Base-by-base conservation (phyloP, 2,113 vertebrate genomes). In the Oreochromis aureus region DNA sequence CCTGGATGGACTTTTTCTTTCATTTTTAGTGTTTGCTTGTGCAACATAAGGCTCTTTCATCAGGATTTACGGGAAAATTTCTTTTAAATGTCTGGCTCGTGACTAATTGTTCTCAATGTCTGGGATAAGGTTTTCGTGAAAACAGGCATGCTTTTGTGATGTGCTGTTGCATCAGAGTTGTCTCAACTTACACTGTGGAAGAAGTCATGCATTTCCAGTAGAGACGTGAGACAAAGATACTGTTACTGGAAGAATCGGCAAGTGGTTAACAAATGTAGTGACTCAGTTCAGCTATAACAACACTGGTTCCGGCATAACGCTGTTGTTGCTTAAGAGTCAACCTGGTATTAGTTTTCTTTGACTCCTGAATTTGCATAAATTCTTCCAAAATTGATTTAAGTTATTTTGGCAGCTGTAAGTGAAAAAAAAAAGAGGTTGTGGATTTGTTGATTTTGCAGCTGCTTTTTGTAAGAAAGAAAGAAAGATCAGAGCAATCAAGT, bases 191-290 rank as follows among this genome's bases (percentile, higher is more conserved):
- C 86, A 83, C 3, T 83, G 53, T 9, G 54, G 71, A 84, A 78
- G 82, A 82, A 76, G 56, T 88, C 63, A 89, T 80, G 51, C 83
- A 89, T 94, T 95, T 94, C 91, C 94, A 91, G 94, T 85, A 81
- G 12, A 89, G 15, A 48, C n/a, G 10, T 82, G 41, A 34, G 55
- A 86, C 79, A 15, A 54, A 86, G 66, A 84, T 56, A 9, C 19
- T 82, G 66, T 94, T 94, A 93, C 93, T 92, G 94, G 93, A 94
- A 94, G 80, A 41, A 63, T 80, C 4, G 56, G 54, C 71, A 44
- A 90, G 83, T 7, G 83, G 73, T 59, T 44, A n/a, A n/a, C n/a
- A n/a, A n/a, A 81, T 36, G 81, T n/a, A 1, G 19, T 94, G 94
- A 95, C 56, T 94, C 93, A 95, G 36, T 80, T 91, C 66, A 80